phyloP scores from a whole-genome alignment of 2,113 vertebrate genomes.

The Microtus pennsylvanicus region DNA sequence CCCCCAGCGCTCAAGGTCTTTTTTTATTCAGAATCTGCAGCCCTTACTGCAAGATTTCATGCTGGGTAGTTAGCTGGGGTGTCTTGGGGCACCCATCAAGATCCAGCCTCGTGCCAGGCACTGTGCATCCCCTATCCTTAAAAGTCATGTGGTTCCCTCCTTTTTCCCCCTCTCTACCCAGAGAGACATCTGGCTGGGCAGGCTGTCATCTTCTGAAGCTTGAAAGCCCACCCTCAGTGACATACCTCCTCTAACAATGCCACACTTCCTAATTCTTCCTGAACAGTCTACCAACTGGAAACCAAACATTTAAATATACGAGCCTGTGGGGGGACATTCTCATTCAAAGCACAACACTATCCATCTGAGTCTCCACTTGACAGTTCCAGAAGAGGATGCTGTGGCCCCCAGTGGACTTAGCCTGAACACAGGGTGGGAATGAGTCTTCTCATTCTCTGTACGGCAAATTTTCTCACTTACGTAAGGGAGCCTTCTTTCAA shows the following conservation, averaged over 20 bases:
- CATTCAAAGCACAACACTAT: background rate
- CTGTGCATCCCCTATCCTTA: background rate
- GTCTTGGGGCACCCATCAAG: background rate
- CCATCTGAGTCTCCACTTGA: background rate
- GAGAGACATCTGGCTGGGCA: background rate
- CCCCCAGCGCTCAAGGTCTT: background rate
- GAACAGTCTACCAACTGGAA: background rate
- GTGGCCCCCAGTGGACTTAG: background rate
- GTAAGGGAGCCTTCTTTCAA: background rate
- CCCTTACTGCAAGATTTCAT: background rate
- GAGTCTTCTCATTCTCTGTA: background rate
- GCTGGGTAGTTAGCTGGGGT: background rate
- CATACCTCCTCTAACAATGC: background rate
- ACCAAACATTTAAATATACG: background rate
- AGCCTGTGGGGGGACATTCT: background rate
- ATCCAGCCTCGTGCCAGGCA: background rate
- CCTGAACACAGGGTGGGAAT: background rate
- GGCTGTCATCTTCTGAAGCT: background rate
- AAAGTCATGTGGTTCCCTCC: background rate
- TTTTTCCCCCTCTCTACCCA: background rate
- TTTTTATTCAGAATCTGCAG: background rate
- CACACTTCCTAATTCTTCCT: background rate
- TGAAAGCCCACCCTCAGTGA: background rate
- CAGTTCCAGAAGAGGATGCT: background rate
- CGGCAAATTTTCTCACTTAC: background rate